Base-by-base conservation (phyloP, 2,113 vertebrate genomes). In the Indri indri region DNA sequence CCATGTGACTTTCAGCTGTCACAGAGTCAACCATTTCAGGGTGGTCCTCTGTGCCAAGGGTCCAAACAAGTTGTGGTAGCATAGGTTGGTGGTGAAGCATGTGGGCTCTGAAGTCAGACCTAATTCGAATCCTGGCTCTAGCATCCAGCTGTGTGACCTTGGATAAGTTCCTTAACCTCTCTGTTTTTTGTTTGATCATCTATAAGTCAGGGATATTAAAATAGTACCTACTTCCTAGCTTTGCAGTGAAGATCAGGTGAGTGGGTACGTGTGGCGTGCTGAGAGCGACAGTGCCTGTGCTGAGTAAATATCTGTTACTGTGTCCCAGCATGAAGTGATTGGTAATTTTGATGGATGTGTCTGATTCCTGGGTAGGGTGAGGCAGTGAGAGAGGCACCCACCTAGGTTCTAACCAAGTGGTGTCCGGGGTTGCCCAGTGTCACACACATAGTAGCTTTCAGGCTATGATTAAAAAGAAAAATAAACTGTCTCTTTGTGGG, bases 221-320 rank as follows among this genome's bases (percentile, higher is more conserved):
- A 63, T 18, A 68, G 77, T 37, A 18, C 61, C 68, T 23, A 47
- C 32, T 37, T 30, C 25, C 63, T 66, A 23, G 20, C 25, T 61
- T 79, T 57, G 23, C 61, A 50, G 20, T 18, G 14, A 32, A 42
- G 22, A 12, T 73, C 54, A 59, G 16, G 34, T 3, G 91, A 45
- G 22, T 4, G 11, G 20, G 27, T 54, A 13, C 0, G 0, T n/a
- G 27, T 4, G 3, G 16, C 32, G 37, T 37, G n/a, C n/a, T 0
- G 30, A 73, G 52, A 20, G 16, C 5, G 3, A 25, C 22, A 50
- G 63, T 9, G 4, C 20, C 12, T 1, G 12, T 37, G 32, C 30
- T 52, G 7, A 0, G 47, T 6, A 8, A 68, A 57, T 12, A 0
- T 50, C 79, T 30, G 32, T 25, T 34, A 8, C 2, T 32, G 23